Evolutionary conservation across 2,113 vertebrate genomes (phyloP).

Genomic region (Mormyrus iriodes): DNA sequence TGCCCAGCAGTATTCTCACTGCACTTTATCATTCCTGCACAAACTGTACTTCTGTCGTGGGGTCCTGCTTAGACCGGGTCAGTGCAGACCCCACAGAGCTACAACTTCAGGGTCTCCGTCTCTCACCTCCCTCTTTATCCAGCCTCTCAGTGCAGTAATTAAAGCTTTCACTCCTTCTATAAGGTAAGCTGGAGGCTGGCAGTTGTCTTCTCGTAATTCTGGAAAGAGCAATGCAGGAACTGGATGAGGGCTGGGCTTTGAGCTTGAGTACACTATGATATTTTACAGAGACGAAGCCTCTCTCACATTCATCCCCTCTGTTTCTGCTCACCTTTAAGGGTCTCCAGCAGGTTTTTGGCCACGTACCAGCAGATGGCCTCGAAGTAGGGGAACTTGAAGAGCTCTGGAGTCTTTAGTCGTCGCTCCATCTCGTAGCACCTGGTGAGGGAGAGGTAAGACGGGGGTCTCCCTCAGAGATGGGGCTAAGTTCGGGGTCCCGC

Average conservation of each 20-base stretch:
- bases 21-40: not conserved
- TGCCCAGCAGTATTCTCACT: not conserved
- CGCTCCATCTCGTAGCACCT: constrained; percentile 99
- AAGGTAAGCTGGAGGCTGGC: constrained; percentile 80
- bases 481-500: not conserved
- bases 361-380: constrained; percentile 99
- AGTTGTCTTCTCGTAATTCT: constrained; percentile 90
- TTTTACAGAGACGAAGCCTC: not conserved
- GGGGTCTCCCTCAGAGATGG: not conserved
- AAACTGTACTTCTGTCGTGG: not conserved
- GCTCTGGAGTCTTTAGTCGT: constrained; percentile 94
- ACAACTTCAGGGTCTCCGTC: not conserved
- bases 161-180: constrained; percentile 92
- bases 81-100: not conserved
- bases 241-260: not conserved
- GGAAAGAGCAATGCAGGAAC: constrained; percentile 18
- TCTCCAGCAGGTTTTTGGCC: constrained; percentile 95
- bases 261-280: not conserved
- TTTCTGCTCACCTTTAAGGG: constrained; percentile 75
- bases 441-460: not conserved
- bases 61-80: not conserved
- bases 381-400: constrained; percentile 98
- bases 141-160: constrained; percentile 84
- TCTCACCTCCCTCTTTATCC: constrained; percentile 92
- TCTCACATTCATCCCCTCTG: not conserved